A percentile compares a stretch with the other conserved stretches of the same genome.
phyloP scores from a whole-genome alignment of 2,113 vertebrate species.

The Mohoua ochrocephala region DNA sequence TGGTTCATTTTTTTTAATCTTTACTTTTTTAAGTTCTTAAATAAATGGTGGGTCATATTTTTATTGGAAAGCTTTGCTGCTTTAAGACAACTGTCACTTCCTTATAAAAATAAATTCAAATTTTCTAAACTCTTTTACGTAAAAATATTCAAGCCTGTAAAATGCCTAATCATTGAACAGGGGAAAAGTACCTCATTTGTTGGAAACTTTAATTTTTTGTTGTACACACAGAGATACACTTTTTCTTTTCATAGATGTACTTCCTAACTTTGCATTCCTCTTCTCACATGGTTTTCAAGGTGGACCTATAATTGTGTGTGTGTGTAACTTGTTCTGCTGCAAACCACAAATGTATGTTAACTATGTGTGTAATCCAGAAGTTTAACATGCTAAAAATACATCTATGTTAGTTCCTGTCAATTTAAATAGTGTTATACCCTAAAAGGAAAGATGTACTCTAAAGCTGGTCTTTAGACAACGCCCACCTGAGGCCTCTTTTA shows the following conservation, averaged over 20 bases:
- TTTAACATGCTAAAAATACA: slow-evolving; percentile 54
- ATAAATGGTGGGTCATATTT: background rate
- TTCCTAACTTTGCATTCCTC: background rate
- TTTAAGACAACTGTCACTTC: background rate
- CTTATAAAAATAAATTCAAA: background rate
- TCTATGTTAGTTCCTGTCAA: slow-evolving; percentile 12
- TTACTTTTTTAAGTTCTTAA: background rate
- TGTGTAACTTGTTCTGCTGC: background rate
- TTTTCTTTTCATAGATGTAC: background rate
- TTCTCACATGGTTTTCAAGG: background rate
- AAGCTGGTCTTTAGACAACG: background rate
- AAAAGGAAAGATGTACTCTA: slow-evolving; percentile 46
- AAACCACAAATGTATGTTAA: slow-evolving; percentile 8
- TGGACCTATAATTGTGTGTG: background rate
- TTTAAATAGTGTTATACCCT: slow-evolving; percentile 51
- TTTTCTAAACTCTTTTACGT: background rate
- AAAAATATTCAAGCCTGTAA: background rate
- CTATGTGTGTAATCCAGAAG: slow-evolving; percentile 23
- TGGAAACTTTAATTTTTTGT: background rate
- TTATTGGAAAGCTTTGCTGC: background rate
- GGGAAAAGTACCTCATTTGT: background rate
- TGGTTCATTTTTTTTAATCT: background rate
- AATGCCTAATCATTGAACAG: background rate
- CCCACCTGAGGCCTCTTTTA: background rate
- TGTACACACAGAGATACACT: fast-evolving